Evolutionary conservation across 2,888 invertebrate genomes (phyloP), one percentile per base, ranked within the genome.

Genomic region (Melikaiella ostensackeni): DNA sequence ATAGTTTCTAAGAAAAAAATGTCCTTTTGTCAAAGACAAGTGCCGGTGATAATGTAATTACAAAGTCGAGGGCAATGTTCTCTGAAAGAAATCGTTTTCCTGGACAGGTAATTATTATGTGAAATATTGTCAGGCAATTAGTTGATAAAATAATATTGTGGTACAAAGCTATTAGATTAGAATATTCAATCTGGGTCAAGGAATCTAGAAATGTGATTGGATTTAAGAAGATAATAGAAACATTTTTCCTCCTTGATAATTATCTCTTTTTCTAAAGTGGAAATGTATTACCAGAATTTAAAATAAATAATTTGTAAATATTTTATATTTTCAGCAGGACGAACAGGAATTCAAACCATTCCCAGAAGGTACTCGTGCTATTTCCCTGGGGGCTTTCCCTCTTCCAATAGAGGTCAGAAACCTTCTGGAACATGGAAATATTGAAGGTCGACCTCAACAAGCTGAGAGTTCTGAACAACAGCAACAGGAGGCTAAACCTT

Each of bases 331-430:
- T 11, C 30, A 21, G 73, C 24, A 87, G 84, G 83, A 84, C 30
- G 84, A 86, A 30, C 88, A 90, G 76, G 90, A 90, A 59, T 88
- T 90, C 83, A 90, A 90, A 77, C 88, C 88, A 3, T 88, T 89
- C 85, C 88, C 89, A 6, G 89, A 87, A 81, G 86, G 84, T 70
- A 85, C 85, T 27, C 88, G 89, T 16, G 85, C 89, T 2, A 86
- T 90, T 66, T 85, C 89, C 24, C 66, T 89, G 38, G 87, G 87
- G 75, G 86, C 87, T 4, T 87, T 90, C 78, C 86, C 88, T 35
- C 87, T 89, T 77, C 89, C 90, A n/a, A 83, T 89, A 55, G 89
- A 88, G 81, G 86, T 90, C 9, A 85, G 87, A 73, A 89, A 90
- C 75, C 84, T 90, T 19, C 81, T 90, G 76, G 90, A 90, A 59